phyloP scores from a whole-genome alignment of 2,888 invertebrate species.

The Cephus pygmeus region DNA sequence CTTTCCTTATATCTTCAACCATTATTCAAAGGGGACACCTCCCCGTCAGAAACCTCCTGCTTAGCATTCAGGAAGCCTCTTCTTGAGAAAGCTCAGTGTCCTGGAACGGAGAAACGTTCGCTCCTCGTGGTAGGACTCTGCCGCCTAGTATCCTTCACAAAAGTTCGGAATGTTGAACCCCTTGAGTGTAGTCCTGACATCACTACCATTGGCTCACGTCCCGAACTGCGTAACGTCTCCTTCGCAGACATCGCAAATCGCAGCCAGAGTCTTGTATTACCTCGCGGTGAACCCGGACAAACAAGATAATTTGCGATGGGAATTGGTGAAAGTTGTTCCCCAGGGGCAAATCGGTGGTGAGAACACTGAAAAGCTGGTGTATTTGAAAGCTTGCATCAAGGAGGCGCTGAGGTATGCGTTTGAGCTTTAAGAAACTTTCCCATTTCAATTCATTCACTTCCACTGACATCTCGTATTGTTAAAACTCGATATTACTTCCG shows the following conservation, averaged over 20 bases:
- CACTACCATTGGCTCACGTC: background rate
- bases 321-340: slow-evolving; percentile 44
- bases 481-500: background rate
- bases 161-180: background rate
- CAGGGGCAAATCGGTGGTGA: slow-evolving; percentile 51
- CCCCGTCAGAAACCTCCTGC: background rate
- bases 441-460: background rate
- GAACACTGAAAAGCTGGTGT: slow-evolving; percentile 54
- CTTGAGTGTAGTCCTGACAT: background rate
- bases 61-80: background rate
- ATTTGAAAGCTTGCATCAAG: slow-evolving; percentile 56
- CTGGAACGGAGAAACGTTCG: background rate
- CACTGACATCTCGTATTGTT: background rate
- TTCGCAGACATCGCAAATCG: slow-evolving; percentile 51
- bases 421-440: background rate
- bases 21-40: background rate
- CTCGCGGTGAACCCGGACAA: slow-evolving; percentile 62
- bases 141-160: background rate
- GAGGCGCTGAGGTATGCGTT: background rate
- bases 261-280: slow-evolving; percentile 60
- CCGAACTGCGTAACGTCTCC: background rate
- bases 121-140: background rate
- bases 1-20: background rate
- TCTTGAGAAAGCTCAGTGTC: background rate
- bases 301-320: slow-evolving; percentile 63